phyloP scores from a whole-genome alignment of 2,113 vertebrate genomes.

The zebrafish (Danio rerio) region DNA sequence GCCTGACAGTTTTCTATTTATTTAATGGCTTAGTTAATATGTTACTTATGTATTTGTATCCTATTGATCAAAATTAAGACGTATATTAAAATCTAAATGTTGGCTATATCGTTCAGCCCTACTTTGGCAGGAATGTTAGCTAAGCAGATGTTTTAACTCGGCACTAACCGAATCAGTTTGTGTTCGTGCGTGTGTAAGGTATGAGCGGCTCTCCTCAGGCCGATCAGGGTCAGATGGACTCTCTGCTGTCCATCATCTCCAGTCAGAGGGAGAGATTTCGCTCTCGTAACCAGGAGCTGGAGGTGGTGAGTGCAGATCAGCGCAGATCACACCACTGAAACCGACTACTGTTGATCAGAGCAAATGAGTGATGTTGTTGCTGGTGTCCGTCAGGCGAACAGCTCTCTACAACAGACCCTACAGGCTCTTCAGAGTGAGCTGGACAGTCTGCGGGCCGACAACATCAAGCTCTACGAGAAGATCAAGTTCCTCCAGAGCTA shows the following conservation, averaged over 20 bases:
- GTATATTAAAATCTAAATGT: too few species aligned
- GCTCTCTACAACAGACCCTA: constrained; percentile 90
- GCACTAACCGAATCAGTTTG: too few species aligned
- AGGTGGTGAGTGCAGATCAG: constrained; percentile 79
- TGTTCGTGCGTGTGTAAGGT: constrained; percentile 51
- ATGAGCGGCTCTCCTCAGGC: constrained; percentile 56
- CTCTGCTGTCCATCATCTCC: constrained; percentile 96
- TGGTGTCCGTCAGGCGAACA: constrained; percentile 78
- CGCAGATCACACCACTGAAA: background rate
- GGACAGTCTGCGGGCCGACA: constrained; percentile 94
- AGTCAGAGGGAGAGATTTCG: constrained; percentile 96
- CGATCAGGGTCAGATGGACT: constrained; percentile 91
- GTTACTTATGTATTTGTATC: too few species aligned
- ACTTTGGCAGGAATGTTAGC: too few species aligned
- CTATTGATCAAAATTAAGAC: too few species aligned
- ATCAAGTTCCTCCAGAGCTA: constrained; percentile 99
- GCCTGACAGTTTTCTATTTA: too few species aligned
- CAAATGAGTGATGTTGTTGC: background rate
- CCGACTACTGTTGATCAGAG: too few species aligned
- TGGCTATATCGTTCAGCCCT: too few species aligned
- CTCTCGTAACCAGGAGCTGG: constrained; percentile 92
- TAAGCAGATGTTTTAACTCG: too few species aligned
- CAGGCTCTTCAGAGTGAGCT: constrained; percentile 92
- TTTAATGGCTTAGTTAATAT: too few species aligned
- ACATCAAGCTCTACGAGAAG: constrained; percentile 98